phyloP scores from a whole-genome alignment of 1,140 invertebrate genomes.

The Teleopsis dalmanni region DNA sequence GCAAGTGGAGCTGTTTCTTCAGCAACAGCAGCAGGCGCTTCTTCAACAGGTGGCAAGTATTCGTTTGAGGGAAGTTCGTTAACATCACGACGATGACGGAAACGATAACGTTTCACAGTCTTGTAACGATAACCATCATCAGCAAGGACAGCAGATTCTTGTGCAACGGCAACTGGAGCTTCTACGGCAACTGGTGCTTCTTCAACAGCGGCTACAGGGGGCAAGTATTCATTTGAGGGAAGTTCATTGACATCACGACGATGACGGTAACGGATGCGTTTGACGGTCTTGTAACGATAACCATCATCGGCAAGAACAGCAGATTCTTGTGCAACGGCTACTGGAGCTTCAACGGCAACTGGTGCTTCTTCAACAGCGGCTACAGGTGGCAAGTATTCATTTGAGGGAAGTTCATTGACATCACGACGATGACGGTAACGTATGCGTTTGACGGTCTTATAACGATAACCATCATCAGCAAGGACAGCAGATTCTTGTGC shows the following conservation, averaged over 20 bases:
- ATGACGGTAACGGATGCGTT: conserved; percentile 22
- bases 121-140: conserved; percentile 29
- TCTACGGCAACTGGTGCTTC: conserved; percentile 10
- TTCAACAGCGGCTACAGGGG: conserved; percentile 19
- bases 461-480: conserved; percentile 24
- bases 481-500: conserved; percentile 24
- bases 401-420: conserved; percentile 20
- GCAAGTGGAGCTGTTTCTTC: conserved; percentile 14
- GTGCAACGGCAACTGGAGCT: not conserved
- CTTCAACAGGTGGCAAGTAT: conserved; percentile 26
- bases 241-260: conserved; percentile 37
- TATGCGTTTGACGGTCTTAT: conserved; percentile 28
- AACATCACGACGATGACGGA: conserved; percentile 29
- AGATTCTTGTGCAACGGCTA: conserved; percentile 7
- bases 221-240: conserved; percentile 23
- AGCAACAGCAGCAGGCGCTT: conserved; percentile 15
- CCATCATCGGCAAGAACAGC: conserved; percentile 19
- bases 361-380: not conserved
- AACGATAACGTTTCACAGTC: conserved; percentile 18
- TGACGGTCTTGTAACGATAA: conserved; percentile 28
- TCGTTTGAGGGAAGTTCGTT: conserved; percentile 22
- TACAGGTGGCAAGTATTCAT: conserved; percentile 30
- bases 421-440: conserved; percentile 30
- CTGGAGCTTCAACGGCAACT: conserved; percentile 11
- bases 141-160: conserved; percentile 10